Conservation (phyloP, 2,888 invertebrate genomes). For the Charanyca ferruginea region DNA sequence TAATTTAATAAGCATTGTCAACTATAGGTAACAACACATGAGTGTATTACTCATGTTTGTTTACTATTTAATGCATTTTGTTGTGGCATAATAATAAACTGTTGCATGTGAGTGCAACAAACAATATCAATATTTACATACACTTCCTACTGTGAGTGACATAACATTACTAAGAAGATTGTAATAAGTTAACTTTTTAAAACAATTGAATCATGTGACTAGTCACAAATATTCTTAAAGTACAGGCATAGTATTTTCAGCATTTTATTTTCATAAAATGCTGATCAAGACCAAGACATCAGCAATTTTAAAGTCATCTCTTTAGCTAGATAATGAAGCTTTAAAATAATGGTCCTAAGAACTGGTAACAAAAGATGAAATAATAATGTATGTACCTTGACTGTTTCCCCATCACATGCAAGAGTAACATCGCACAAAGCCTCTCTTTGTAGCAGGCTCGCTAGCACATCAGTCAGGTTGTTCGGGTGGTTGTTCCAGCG, state of each 20-base stretch:
- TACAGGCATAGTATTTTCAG: too few species aligned
- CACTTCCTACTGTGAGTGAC: constrained; percentile 73
- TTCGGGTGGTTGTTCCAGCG: constrained; percentile 98
- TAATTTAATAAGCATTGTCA: constrained; percentile 65
- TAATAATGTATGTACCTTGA: constrained; percentile 90
- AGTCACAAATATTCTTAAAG: constrained; percentile 28
- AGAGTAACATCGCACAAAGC: constrained; percentile 98
- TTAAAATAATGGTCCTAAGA: background rate
- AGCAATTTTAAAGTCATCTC: background rate
- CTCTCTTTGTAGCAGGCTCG: constrained; percentile 96
- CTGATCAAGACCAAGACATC: constrained; percentile 14
- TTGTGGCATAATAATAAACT: constrained; percentile 83
- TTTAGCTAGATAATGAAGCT: background rate
- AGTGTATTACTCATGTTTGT: constrained; percentile 82
- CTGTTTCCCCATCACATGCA: constrained; percentile 97
- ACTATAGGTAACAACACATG: constrained; percentile 61
- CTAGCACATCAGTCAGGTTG: constrained; percentile 97
- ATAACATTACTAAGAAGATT: constrained; percentile 67
- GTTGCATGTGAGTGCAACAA: constrained; percentile 74
- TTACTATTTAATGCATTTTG: constrained; percentile 85
- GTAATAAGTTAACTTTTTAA: constrained; percentile 54
- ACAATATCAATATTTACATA: constrained; percentile 80
- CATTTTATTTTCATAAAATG: too few species aligned
- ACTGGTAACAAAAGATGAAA: background rate
- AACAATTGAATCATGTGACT: constrained; percentile 63